phyloP scores from a whole-genome alignment of 2,888 invertebrate genomes.

The Xanthorhoe designata region DNA sequence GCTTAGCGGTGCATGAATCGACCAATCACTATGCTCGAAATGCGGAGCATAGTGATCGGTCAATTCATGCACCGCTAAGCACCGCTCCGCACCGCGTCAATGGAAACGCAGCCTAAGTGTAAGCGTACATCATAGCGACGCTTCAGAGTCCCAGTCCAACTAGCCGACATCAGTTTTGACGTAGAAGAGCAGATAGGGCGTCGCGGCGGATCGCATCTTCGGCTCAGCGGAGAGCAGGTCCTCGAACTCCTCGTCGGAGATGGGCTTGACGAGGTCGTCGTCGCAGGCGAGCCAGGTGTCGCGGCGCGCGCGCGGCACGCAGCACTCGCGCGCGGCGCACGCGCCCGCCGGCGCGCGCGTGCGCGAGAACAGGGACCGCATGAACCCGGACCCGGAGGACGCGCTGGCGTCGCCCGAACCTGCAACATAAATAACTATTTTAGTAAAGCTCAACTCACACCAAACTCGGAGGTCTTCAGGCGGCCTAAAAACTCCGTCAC shows the following conservation, averaged over 20 bases:
- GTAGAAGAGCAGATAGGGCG: slow-evolving; percentile 95
- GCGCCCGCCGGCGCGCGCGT: slow-evolving; percentile 52
- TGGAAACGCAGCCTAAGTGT: no score
- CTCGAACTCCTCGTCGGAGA: slow-evolving; percentile 91
- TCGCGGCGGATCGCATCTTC: slow-evolving; percentile 90
- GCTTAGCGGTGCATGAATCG: no score
- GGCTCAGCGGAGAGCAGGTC: slow-evolving; percentile 91
- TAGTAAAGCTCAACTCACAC: no score
- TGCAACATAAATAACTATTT: background rate
- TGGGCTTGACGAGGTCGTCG: slow-evolving; percentile 93
- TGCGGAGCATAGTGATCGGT: no score
- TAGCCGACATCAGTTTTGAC: slow-evolving; percentile 86
- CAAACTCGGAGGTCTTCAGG: no score
- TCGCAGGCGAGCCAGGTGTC: slow-evolving; percentile 94
- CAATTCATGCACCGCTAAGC: no score
- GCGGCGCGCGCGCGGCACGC: slow-evolving; percentile 76
- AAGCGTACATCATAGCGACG: background rate
- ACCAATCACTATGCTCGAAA: no score
- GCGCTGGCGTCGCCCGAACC: slow-evolving; percentile 41
- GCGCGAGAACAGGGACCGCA: slow-evolving; percentile 74
- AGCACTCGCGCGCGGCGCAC: slow-evolving; percentile 84
- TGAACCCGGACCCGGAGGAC: slow-evolving; percentile 65
- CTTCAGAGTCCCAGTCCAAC: slow-evolving; percentile 33
- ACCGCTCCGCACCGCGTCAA: no score
- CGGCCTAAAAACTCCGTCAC: no score